Evolutionary conservation across 2,888 invertebrate genomes (phyloP).

Genomic region (Lomographa bimaculata): DNA sequence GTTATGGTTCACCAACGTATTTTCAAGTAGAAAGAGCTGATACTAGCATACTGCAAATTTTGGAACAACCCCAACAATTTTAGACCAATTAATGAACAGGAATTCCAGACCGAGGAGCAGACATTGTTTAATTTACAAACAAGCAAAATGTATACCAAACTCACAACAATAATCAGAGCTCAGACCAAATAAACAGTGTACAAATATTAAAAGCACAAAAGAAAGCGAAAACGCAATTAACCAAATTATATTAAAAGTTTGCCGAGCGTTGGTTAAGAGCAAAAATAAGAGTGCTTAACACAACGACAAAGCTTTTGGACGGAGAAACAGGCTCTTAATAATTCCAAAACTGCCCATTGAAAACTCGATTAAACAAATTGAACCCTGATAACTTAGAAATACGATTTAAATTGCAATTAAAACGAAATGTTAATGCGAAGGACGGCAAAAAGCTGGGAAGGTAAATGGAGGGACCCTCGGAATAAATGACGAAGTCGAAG

Average conservation of each 20-base stretch:
- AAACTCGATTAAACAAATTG: conserved; percentile 49
- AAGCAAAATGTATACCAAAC: conserved; percentile 12
- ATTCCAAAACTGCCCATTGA: conserved; percentile 29
- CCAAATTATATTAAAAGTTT: conserved; percentile 48
- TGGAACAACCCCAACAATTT: not conserved
- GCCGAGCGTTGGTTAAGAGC: conserved; percentile 44
- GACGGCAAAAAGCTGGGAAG: conserved; percentile 46
- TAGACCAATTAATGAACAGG: conserved; percentile 3
- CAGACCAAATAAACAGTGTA: conserved; percentile 1
- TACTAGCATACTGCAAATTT: too few relatives aligned
- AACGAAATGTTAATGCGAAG: conserved; percentile 47
- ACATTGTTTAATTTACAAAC: conserved; percentile 12
- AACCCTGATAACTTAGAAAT: conserved; percentile 56
- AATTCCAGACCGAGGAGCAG: conserved; percentile 1
- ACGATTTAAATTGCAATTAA: conserved; percentile 59
- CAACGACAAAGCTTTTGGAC: conserved; percentile 36
- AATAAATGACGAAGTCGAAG: conserved; percentile 54
- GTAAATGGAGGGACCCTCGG: conserved; percentile 52
- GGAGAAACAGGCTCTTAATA: conserved; percentile 22
- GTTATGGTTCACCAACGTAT: too few relatives aligned
- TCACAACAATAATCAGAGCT: conserved; percentile 7
- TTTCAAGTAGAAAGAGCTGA: too few relatives aligned
- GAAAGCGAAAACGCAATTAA: conserved; percentile 38
- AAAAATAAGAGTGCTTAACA: conserved; percentile 48
- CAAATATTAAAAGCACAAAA: conserved; percentile 18